Evolutionary conservation across 37 sponge, comb jelly and placozoan species (phyloP).

Genomic region (Diacarnus erythraeanus): DNA sequence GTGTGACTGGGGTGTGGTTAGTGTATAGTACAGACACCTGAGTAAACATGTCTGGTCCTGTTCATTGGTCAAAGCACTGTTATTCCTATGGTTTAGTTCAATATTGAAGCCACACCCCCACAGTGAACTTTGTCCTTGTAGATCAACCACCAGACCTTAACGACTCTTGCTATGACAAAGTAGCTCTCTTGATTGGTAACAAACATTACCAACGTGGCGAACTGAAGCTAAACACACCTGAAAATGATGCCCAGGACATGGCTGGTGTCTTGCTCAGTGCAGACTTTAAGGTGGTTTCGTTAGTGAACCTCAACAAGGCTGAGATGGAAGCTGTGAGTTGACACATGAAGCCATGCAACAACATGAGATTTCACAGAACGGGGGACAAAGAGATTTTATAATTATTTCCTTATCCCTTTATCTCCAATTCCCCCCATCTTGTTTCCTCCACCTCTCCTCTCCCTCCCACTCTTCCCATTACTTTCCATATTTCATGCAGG

Average conservation of each 20-base stretch:
- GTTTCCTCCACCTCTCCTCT: background rate
- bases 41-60: no score
- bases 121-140: background rate
- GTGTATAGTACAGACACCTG: no score
- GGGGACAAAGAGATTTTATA: background rate
- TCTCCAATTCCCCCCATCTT: background rate
- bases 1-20: no score
- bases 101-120: no score
- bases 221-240: constrained; percentile 79
- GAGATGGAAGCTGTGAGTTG: constrained; percentile 81
- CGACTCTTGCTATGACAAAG: constrained; percentile 82
- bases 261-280: constrained; percentile 73
- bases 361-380: background rate
- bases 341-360: background rate
- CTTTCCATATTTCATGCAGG: constrained; percentile 15
- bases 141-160: constrained; percentile 29
- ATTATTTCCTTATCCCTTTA: background rate
- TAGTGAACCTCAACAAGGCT: constrained; percentile 87
- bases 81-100: no score
- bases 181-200: constrained; percentile 97
- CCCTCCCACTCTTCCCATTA: background rate
- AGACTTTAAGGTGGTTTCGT: constrained; percentile 88
- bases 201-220: constrained; percentile 64
- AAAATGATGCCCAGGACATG: constrained; percentile 80
- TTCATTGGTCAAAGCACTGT: no score